Percentiles rank a stretch among this genome's conserved stretches.
Evolutionary conservation across 2,113 vertebrate species (phyloP).

Genomic region (Grallaria varia): DNA sequence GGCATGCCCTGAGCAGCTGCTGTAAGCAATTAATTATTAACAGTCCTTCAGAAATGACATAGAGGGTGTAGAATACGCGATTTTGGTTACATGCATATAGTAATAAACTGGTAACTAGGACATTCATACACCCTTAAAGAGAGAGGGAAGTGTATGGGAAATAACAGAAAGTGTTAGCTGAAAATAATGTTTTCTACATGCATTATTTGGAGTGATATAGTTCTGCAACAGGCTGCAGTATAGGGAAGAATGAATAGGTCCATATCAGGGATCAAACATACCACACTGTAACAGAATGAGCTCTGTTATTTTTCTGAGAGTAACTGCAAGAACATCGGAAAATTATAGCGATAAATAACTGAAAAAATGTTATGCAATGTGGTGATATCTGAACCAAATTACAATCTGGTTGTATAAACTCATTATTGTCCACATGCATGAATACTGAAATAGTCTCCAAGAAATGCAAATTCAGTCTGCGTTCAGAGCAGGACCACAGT

Average conservation of each 20-base stretch:
- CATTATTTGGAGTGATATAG: not conserved
- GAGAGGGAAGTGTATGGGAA: not conserved
- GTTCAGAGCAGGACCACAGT: not conserved
- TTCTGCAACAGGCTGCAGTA: not conserved
- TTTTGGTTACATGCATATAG: no score
- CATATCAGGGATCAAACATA: not conserved
- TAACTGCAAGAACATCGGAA: not conserved
- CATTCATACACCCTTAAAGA: no score
- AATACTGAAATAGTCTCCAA: not conserved
- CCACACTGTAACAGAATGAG: not conserved
- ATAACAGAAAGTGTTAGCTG: not conserved
- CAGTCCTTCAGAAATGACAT: no score
- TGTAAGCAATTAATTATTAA: no score
- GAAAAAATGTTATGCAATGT: not conserved
- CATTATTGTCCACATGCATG: not conserved
- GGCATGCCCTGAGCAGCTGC: no score
- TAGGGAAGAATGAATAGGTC: not conserved
- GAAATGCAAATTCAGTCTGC: not conserved
- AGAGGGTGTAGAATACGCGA: no score
- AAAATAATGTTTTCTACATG: not conserved
- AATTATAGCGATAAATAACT: not conserved
- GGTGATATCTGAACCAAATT: not conserved
- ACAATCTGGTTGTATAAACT: not conserved
- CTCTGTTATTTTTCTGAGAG: not conserved
- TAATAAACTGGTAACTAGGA: no score